Percentiles rank a stretch among this genome's conserved stretches.
Evolutionary conservation across 2,113 vertebrate species (phyloP).

Genomic region (Rhabdomys dilectus): DNA sequence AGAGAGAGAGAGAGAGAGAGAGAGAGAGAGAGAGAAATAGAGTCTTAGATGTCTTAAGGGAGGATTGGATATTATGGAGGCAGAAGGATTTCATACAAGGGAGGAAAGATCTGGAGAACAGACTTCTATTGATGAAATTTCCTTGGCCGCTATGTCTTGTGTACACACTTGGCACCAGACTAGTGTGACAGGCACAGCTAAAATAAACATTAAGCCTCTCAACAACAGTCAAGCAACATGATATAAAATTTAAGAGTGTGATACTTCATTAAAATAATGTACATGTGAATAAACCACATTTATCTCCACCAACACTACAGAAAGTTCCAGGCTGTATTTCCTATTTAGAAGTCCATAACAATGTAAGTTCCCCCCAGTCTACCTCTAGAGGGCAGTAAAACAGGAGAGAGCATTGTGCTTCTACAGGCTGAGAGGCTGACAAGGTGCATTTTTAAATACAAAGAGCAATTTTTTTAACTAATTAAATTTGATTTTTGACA

Average conservation of each 20-base stretch:
- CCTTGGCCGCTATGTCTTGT: background rate
- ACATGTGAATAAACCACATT: background rate
- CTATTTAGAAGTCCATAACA: background rate
- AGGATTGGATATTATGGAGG: background rate
- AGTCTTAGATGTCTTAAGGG: background rate
- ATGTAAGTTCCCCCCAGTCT: slow-evolving; percentile 25
- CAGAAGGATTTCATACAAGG: background rate
- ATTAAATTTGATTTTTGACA: background rate
- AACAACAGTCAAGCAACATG: background rate
- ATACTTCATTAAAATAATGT: background rate
- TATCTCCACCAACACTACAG: slow-evolving; percentile 41
- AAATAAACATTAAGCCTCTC: slow-evolving; percentile 52
- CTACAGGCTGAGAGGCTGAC: background rate
- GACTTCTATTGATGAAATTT: background rate
- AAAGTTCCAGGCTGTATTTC: background rate
- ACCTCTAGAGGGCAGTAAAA: slow-evolving; percentile 73
- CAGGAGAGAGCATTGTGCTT: slow-evolving; percentile 21
- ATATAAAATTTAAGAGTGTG: slow-evolving; percentile 19
- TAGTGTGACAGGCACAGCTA: background rate
- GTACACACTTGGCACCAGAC: background rate
- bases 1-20: background rate
- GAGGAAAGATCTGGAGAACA: background rate
- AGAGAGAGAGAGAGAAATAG: background rate
- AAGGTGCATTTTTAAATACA: background rate
- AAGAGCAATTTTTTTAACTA: background rate